These are phyloP conservation scores for Orthonychiurus folsomi DNA, from an alignment of 2,888 invertebrate genomes.

Conservation along the genomic window DNA sequence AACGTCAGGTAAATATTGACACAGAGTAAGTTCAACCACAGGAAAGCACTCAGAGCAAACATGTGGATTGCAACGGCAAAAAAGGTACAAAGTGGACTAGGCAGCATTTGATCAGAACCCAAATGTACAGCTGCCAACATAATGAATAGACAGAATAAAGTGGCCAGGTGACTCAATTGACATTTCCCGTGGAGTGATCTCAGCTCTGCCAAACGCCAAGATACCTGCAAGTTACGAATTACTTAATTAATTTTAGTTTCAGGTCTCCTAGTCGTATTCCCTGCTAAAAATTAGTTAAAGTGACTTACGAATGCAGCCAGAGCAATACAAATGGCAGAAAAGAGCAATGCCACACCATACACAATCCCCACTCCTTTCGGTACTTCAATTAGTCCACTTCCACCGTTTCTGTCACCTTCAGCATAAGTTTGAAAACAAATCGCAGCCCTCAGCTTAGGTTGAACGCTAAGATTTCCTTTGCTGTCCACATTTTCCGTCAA, in stretches of 20 bases:
- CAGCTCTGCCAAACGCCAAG: slow-evolving; percentile 35
- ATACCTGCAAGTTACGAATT: slow-evolving; percentile 24
- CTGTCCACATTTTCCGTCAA: background rate
- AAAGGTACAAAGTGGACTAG: slow-evolving; percentile 29
- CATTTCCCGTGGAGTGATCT: slow-evolving; percentile 38
- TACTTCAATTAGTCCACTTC: slow-evolving; percentile 12
- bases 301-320: slow-evolving; percentile 36
- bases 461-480: background rate
- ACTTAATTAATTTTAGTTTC: no score
- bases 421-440: slow-evolving; percentile 21
- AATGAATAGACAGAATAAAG: slow-evolving; percentile 34
- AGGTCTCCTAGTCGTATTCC: no score
- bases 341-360: slow-evolving; percentile 29
- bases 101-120: slow-evolving; percentile 18
- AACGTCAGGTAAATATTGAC: slow-evolving; percentile 40
- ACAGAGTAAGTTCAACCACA: slow-evolving; percentile 40
- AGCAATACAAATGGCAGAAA: slow-evolving; percentile 37
- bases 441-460: slow-evolving; percentile 22
- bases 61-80: slow-evolving; percentile 38
- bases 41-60: slow-evolving; percentile 36
- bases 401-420: slow-evolving; percentile 12
- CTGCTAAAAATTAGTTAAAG: no score
- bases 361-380: slow-evolving; percentile 24
- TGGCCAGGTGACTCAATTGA: slow-evolving; percentile 39
- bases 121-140: slow-evolving; percentile 34